Percentiles rank a stretch among this genome's conserved stretches.
Evolutionary conservation across 2,797 vertebrate genomes (phyloP).

Genomic region (Aselliscus stoliczkanus): DNA sequence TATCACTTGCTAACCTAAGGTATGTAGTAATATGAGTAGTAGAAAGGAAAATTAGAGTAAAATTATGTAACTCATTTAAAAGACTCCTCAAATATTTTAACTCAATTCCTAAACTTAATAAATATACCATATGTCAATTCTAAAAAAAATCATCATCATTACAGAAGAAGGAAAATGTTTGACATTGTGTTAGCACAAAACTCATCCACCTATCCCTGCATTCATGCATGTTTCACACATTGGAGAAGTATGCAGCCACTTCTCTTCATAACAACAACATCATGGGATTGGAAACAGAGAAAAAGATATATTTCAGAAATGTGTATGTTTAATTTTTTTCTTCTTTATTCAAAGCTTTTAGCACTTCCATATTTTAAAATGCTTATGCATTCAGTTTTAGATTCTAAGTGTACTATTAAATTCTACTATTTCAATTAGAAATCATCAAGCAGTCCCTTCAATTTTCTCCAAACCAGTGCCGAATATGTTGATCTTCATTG

Average conservation of each 20-base stretch:
- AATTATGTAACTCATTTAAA: conserved; percentile 26
- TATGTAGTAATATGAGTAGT: not conserved
- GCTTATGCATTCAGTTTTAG: not conserved
- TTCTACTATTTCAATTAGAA: conserved; percentile 23
- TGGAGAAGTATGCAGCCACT: not conserved
- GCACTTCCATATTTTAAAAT: conserved; percentile 26
- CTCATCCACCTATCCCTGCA: not conserved
- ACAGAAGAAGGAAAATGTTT: not conserved
- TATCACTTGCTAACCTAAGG: not conserved
- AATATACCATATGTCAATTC: not conserved
- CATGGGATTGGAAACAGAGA: not conserved
- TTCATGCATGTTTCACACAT: not conserved
- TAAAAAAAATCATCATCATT: not conserved
- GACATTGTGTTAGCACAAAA: not conserved
- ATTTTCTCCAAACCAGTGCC: not conserved
- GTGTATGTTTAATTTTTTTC: not conserved
- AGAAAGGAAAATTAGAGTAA: conserved; percentile 26
- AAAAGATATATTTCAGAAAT: conserved; percentile 5
- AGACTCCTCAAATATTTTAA: not conserved
- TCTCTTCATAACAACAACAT: not conserved
- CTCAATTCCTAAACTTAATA: not conserved
- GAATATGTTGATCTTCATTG: not conserved
- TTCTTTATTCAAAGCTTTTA: conserved; percentile 21
- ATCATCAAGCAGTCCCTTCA: not conserved
- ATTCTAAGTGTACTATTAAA: conserved; percentile 27